These are phyloP conservation scores for Toxotes chatareus DNA, from an alignment of 2,113 vertebrate species.

Conservation along the genomic window DNA sequence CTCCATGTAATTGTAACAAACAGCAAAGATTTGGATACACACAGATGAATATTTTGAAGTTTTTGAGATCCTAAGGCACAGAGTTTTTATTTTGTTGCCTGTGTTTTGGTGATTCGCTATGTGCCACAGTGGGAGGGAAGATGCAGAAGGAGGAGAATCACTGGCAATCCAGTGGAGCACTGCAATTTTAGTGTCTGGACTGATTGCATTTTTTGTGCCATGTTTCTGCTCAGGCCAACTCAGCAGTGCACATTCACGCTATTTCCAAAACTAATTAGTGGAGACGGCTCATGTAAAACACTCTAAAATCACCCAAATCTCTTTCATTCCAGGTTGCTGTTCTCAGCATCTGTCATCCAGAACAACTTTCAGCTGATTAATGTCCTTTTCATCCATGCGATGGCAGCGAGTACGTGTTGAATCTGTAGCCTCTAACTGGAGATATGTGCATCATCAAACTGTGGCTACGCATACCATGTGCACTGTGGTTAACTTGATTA, in stretches of 20 bases:
- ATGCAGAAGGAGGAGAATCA: not conserved
- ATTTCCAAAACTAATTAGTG: conserved; percentile 5
- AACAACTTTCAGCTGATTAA: not conserved
- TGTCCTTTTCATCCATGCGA: not conserved
- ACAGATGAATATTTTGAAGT: not conserved
- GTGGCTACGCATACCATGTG: not conserved
- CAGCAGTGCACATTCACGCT: not conserved
- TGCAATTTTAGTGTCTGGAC: conserved; percentile 18
- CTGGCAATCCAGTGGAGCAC: not conserved
- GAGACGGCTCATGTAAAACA: not conserved
- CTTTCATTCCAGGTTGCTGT: not conserved
- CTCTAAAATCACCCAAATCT: not conserved
- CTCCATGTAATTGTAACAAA: not conserved
- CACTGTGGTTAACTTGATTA: conserved; percentile 6
- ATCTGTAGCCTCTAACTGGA: not conserved
- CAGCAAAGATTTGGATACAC: not conserved
- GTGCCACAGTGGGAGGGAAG: not conserved
- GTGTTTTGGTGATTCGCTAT: conserved; percentile 7
- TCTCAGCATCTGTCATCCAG: not conserved
- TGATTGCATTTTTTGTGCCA: not conserved
- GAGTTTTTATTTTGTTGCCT: not conserved
- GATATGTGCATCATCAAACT: not conserved
- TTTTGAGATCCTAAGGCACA: not conserved
- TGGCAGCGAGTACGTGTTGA: conserved; percentile 5
- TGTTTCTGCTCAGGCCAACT: not conserved